phyloP scores from a whole-genome alignment of 2,797 vertebrate genomes.

The Bucorvus abyssinicus region DNA sequence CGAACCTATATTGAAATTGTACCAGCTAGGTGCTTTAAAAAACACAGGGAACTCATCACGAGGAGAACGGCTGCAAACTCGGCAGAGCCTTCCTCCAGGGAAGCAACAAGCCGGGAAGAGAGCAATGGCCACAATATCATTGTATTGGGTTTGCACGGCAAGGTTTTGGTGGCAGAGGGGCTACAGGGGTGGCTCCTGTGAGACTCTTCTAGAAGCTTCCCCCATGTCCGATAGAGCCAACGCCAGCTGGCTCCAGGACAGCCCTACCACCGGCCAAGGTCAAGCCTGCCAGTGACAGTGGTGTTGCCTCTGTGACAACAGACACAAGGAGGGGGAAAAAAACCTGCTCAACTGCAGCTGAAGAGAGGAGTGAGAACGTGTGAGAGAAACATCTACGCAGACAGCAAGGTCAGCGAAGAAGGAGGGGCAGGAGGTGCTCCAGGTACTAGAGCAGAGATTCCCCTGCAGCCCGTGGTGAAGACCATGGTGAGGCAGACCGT shows the following conservation, averaged over 20 bases:
- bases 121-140: background rate
- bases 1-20: no score
- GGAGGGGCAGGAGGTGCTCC: background rate
- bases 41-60: background rate
- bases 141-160: background rate
- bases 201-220: no score
- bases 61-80: background rate
- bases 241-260: no score
- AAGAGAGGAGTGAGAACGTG: no score
- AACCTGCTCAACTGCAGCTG: background rate
- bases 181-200: no score
- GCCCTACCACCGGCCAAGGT: no score
- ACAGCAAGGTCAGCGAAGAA: background rate
- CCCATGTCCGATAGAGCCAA: no score
- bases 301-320: fast-evolving
- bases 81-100: background rate
- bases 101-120: background rate
- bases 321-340: background rate
- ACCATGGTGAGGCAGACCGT: no score
- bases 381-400: background rate
- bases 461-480: no score
- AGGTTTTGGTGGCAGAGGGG: background rate
- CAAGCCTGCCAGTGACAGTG: no score
- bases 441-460: background rate
- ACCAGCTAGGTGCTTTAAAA: no score